Percentiles rank a stretch among this genome's conserved stretches.
Conservation (phyloP, 2,113 vertebrate species). For the Bubo blakistoni region DNA sequence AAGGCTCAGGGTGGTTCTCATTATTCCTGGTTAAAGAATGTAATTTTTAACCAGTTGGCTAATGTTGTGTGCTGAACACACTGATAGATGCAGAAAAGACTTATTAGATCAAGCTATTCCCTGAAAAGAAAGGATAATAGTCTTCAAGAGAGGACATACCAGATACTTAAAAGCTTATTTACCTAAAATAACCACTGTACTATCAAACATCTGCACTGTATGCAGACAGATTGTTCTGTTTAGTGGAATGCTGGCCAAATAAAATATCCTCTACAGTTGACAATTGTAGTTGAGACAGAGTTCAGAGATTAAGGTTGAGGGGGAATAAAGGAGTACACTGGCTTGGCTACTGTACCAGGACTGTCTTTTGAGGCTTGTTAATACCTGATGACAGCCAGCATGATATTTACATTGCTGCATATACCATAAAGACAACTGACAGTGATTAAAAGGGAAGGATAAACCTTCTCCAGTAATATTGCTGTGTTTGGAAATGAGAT, state of each 20-base stretch:
- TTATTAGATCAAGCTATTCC: not conserved
- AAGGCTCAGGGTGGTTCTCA: not conserved
- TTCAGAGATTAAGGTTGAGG: conserved; percentile 42
- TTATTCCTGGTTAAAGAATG: not conserved
- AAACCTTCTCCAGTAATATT: not conserved
- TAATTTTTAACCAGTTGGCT: conserved; percentile 8
- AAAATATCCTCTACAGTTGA: conserved; percentile 47
- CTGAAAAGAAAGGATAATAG: conserved; percentile 14
- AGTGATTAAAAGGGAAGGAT: conserved; percentile 32
- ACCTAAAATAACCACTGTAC: conserved; percentile 37
- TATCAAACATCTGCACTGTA: conserved; percentile 40
- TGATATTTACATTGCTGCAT: conserved; percentile 15
- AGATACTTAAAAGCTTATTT: conserved; percentile 50
- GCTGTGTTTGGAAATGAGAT: conserved; percentile 19
- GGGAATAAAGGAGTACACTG: not conserved
- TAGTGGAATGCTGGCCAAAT: not conserved
- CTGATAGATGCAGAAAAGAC: not conserved
- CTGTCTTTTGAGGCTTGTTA: not conserved
- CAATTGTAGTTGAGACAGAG: conserved; percentile 35
- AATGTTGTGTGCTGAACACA: not conserved
- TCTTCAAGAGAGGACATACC: not conserved
- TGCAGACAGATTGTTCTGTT: conserved; percentile 24
- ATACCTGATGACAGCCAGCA: not conserved
- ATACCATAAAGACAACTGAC: conserved; percentile 9
- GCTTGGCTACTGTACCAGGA: not conserved